Base-by-base conservation (phyloP, 1,140 invertebrate species). In the Tetramorium parvispinum region DNA sequence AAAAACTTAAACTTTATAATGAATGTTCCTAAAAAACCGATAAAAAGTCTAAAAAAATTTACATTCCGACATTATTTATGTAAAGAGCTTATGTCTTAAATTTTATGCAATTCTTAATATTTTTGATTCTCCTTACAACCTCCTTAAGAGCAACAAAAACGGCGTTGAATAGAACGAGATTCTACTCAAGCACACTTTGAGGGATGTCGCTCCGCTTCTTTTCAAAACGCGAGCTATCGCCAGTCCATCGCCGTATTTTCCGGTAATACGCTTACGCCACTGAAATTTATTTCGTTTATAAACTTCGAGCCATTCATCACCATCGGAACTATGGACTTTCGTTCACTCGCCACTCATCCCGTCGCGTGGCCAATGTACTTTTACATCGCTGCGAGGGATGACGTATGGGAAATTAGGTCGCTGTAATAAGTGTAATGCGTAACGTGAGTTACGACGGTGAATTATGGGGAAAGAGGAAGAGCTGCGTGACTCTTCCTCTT, bases 221-320 rank as follows among this genome's bases (percentile, higher is more conserved):
- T 57, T 32, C 8, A 59, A 6, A n/a, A 46, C n/a, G 16, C 37
- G 24, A 46, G 21, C 21, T 18, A 49, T 57, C 61, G 24, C 46
- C 8, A 11, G 21, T 53, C 21, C 21, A 49, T 55, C 49, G 43
- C 11, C 11, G 37, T 40, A 37, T 43, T 37, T 73, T 32, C 27
- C 55, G 55, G 57, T 75, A 83, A 83, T 32, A 40, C 79, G 66
- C 53, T 82, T 73, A 55, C 63, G 65, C 40, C 24, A 53, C 53
- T 43, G 53, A 75, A 83, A 83, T 71, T 83, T 83, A 83, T 83
- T 75, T 83, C 79, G 66, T 83, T 83, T 83, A 43, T 83, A 83
- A 73, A 83, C 40, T 59, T 37, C 68, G n/a, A 18, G n/a, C 40
- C 53, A 75, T 86, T 82, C 85, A 86, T 86, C 78, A 78, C 46